A percentile compares a stretch with the other conserved stretches of the same genome.
Conservation (phyloP, 1,140 invertebrate genomes). For the Lucilia sericata region DNA sequence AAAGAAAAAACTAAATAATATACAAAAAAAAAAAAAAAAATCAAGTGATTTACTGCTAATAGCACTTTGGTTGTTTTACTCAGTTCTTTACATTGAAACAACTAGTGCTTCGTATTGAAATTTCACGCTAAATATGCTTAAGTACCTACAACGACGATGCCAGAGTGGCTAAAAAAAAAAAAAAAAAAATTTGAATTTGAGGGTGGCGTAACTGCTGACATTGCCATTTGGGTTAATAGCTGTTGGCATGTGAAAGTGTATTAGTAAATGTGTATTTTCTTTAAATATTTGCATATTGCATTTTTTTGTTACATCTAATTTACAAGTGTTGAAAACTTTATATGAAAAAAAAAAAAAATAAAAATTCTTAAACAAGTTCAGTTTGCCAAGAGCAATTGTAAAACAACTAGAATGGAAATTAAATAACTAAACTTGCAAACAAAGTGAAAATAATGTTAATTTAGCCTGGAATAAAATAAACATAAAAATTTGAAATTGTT, state of each 20-base stretch:
- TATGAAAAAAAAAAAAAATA: too few species aligned
- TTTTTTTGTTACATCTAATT: not conserved
- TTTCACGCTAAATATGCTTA: conserved; percentile 4
- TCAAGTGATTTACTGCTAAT: conserved; percentile 5
- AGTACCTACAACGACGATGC: not conserved
- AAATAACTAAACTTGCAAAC: not conserved
- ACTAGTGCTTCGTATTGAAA: not conserved
- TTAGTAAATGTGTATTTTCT: not conserved
- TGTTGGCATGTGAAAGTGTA: not conserved
- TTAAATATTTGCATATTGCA: too few species aligned
- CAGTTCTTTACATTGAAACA: not conserved
- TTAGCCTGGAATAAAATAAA: too few species aligned
- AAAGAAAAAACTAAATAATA: too few species aligned
- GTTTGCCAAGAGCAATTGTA: not conserved
- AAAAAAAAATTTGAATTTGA: not conserved
- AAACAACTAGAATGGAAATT: not conserved
- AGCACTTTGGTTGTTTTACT: not conserved
- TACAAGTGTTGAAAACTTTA: not conserved
- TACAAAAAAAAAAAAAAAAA: not conserved
- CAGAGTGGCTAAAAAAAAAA: not conserved
- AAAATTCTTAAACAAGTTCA: not conserved
- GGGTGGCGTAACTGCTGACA: not conserved
- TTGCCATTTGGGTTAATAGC: not conserved
- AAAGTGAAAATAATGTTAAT: too few species aligned
- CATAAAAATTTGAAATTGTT: too few species aligned